A percentile compares a stretch with the other conserved stretches of the same genome.
Evolutionary conservation across 2,888 invertebrate genomes (phyloP).

Genomic region (Nomada ruficornis): DNA sequence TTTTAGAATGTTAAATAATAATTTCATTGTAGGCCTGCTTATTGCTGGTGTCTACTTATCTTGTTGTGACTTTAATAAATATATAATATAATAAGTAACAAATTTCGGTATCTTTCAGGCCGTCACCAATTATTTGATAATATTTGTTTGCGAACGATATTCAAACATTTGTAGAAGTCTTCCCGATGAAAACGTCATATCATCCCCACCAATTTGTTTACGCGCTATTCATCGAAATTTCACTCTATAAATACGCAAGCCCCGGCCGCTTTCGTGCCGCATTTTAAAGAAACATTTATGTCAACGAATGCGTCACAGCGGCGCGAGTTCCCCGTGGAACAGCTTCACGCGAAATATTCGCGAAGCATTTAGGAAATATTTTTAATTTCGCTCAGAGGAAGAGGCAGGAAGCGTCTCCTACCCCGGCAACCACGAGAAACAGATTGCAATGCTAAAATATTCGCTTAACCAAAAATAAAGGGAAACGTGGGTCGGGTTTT

Average conservation of each 20-base stretch:
- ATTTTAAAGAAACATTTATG: slow-evolving; percentile 7
- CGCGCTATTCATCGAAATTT: not conserved
- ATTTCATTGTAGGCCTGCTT: too few species aligned
- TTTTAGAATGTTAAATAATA: too few species aligned
- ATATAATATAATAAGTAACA: too few species aligned
- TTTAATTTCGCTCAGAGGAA: slow-evolving; percentile 52
- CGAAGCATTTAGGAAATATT: slow-evolving; percentile 57
- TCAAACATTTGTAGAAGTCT: not conserved
- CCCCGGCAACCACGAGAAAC: slow-evolving; percentile 10
- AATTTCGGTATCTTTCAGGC: too few species aligned
- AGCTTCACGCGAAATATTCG: slow-evolving; percentile 27
- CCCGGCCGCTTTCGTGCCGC: not conserved
- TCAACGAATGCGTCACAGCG: too few species aligned
- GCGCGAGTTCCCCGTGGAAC: not conserved
- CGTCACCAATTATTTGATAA: too few species aligned
- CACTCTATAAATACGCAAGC: slow-evolving; percentile 1
- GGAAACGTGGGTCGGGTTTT: slow-evolving; percentile 63
- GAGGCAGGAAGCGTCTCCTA: not conserved
- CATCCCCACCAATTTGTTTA: not conserved
- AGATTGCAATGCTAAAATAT: slow-evolving; percentile 53
- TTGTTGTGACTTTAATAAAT: too few species aligned
- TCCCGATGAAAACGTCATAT: not conserved
- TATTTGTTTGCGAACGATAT: not conserved
- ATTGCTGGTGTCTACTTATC: too few species aligned
- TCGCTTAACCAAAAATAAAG: slow-evolving; percentile 58